phyloP scores from a whole-genome alignment of 2,113 vertebrate genomes.

The Thunnus maccoyii region DNA sequence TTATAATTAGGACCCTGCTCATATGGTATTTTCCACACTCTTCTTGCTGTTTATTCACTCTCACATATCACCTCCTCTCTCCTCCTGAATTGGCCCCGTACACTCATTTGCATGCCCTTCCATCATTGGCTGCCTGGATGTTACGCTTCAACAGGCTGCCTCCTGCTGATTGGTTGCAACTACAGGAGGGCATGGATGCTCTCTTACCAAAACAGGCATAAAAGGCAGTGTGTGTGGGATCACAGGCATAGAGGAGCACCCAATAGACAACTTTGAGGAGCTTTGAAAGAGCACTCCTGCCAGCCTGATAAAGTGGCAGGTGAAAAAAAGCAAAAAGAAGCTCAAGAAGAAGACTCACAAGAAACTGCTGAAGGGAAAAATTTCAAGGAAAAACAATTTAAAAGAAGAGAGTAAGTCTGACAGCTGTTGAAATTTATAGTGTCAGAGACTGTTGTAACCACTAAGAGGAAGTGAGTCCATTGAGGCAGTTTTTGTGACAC shows the following conservation, averaged over 20 bases:
- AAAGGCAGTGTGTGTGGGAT: slow-evolving; percentile 59
- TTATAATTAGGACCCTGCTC: slow-evolving; percentile 32
- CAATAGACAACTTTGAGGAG: slow-evolving; percentile 13
- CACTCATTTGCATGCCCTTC: slow-evolving; percentile 68
- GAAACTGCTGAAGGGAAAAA: not conserved
- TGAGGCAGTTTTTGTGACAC: not conserved
- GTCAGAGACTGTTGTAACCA: slow-evolving; percentile 2
- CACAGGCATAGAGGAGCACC: slow-evolving; percentile 40
- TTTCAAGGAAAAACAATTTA: not conserved
- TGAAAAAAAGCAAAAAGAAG: not conserved
- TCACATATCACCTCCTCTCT: slow-evolving; percentile 38
- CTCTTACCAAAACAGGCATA: slow-evolving; percentile 73
- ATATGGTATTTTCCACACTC: slow-evolving; percentile 28
- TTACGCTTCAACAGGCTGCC: slow-evolving; percentile 57
- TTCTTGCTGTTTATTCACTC: slow-evolving; percentile 38
- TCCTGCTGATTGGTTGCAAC: slow-evolving; percentile 69
- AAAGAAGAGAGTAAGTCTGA: slow-evolving; percentile 1
- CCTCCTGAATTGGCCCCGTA: not conserved
- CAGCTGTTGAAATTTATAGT: slow-evolving; percentile 6
- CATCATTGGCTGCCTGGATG: slow-evolving; percentile 69
- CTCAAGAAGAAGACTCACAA: not conserved
- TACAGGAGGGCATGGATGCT: slow-evolving; percentile 43
- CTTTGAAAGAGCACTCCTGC: not conserved
- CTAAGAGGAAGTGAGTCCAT: slow-evolving; percentile 1
- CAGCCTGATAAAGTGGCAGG: slow-evolving; percentile 3